These are phyloP conservation scores for Oscheius onirici DNA, from an alignment of 2,888 invertebrate genomes.

Conservation along the genomic window DNA sequence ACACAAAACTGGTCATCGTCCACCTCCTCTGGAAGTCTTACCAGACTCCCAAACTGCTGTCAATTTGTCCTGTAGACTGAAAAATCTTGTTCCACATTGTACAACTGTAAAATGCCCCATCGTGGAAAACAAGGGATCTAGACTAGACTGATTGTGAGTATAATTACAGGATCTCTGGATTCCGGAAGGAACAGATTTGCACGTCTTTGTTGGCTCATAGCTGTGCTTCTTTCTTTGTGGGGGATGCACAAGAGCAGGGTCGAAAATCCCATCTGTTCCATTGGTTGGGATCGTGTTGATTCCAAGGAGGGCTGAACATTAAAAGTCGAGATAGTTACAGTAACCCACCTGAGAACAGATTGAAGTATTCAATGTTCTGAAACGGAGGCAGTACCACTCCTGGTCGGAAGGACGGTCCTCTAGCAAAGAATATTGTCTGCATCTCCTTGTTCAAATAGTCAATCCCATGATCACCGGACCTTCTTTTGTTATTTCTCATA, in stretches of 20 bases:
- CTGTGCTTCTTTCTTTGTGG: too few relatives aligned
- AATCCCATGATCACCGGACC: slow-evolving; percentile 4
- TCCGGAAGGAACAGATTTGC: too few relatives aligned
- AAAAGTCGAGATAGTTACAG: background rate
- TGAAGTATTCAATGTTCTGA: slow-evolving; percentile 10
- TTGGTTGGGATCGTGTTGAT: background rate
- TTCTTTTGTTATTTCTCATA: background rate
- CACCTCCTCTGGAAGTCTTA: too few relatives aligned
- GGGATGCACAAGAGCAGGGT: background rate
- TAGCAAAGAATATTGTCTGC: slow-evolving; percentile 8
- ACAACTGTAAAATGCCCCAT: too few relatives aligned
- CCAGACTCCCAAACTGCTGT: too few relatives aligned
- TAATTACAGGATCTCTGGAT: too few relatives aligned
- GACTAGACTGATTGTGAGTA: too few relatives aligned
- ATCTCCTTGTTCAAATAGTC: slow-evolving; percentile 9
- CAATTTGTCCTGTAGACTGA: too few relatives aligned
- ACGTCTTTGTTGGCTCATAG: too few relatives aligned
- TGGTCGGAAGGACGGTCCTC: slow-evolving; percentile 8
- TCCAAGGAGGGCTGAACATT: slow-evolving; percentile 9
- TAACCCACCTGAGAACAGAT: slow-evolving; percentile 19
- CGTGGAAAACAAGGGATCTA: too few relatives aligned
- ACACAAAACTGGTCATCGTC: too few relatives aligned
- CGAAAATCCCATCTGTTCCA: slow-evolving; percentile 6
- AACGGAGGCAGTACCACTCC: slow-evolving; percentile 2
- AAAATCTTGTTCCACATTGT: too few relatives aligned